phyloP scores from a whole-genome alignment of 1,140 invertebrate genomes.

The Lepidurus packardi region DNA sequence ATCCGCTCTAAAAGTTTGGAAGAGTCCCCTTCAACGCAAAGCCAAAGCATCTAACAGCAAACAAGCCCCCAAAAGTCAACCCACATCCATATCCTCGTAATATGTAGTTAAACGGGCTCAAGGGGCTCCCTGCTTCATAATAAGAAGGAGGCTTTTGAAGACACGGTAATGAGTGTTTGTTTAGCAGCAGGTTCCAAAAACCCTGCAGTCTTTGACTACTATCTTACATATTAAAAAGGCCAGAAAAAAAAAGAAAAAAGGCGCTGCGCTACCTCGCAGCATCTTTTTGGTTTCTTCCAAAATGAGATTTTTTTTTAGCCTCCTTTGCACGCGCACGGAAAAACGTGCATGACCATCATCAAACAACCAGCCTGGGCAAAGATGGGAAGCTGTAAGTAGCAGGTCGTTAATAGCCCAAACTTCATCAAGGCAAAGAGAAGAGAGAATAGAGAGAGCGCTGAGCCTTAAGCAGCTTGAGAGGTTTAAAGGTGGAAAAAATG shows the following conservation, averaged over 20 bases:
- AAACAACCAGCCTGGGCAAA: constrained; percentile 17
- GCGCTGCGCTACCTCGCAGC: neutral
- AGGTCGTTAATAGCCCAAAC: constrained; percentile 19
- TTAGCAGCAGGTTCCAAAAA: constrained; percentile 21
- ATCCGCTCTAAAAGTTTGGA: neutral
- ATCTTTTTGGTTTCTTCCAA: neutral
- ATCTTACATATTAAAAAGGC: constrained; percentile 1
- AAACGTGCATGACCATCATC: constrained; percentile 13
- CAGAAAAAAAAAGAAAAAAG: neutral
- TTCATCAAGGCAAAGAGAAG: neutral
- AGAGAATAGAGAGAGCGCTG: neutral
- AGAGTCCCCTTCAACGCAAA: neutral
- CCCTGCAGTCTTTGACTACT: constrained; percentile 17
- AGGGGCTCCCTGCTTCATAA: neutral
- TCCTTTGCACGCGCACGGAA: constrained; percentile 3
- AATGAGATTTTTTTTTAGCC: constrained; percentile 4
- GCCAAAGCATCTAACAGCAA: neutral
- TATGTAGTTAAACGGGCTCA: constrained; percentile 2
- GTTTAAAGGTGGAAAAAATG: neutral
- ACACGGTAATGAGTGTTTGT: constrained; percentile 15
- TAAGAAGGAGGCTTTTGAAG: neutral
- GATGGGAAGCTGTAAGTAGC: constrained; percentile 21
- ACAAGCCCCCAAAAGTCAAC: neutral
- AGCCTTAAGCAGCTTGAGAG: neutral
- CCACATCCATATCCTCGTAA: neutral